Conservation (phyloP, 2,797 vertebrate species). For the Picus viridis region DNA sequence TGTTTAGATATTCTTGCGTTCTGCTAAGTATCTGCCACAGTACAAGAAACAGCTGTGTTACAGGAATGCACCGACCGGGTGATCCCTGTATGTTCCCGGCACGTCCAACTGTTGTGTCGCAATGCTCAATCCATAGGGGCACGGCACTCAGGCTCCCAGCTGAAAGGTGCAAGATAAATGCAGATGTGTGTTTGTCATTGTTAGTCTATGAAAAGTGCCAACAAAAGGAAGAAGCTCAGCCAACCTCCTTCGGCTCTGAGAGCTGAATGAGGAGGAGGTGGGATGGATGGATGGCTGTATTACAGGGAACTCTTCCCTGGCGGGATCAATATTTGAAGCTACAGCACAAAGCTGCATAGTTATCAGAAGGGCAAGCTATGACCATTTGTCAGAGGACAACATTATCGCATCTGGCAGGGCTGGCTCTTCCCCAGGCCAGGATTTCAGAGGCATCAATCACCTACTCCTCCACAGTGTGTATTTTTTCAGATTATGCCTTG, state of each 20-base stretch:
- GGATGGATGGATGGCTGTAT: background rate
- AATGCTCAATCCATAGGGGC: background rate
- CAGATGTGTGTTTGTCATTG: background rate
- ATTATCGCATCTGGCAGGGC: conserved; percentile 27
- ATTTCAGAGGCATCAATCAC: conserved; percentile 57
- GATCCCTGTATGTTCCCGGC: background rate
- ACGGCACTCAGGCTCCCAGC: background rate
- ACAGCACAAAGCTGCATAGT: background rate
- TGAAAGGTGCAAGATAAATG: background rate
- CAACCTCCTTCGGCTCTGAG: background rate
- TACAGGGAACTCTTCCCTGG: background rate
- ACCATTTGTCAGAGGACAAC: conserved; percentile 42
- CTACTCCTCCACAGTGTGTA: conserved; percentile 7
- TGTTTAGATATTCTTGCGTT: conserved; percentile 8
- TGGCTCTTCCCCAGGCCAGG: conserved; percentile 24
- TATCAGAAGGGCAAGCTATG: conserved; percentile 14
- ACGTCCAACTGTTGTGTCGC: background rate
- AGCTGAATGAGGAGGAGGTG: background rate
- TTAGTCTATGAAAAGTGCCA: background rate
- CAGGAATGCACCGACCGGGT: accelerated
- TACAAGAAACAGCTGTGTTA: conserved; percentile 38
- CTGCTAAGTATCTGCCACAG: background rate
- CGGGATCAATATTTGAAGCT: background rate
- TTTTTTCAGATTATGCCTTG: conserved; percentile 20
- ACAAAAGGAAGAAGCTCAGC: background rate